Percentiles rank a stretch among this genome's conserved stretches.
phyloP scores from a whole-genome alignment of 2,113 vertebrate species.

The Solea solea region DNA sequence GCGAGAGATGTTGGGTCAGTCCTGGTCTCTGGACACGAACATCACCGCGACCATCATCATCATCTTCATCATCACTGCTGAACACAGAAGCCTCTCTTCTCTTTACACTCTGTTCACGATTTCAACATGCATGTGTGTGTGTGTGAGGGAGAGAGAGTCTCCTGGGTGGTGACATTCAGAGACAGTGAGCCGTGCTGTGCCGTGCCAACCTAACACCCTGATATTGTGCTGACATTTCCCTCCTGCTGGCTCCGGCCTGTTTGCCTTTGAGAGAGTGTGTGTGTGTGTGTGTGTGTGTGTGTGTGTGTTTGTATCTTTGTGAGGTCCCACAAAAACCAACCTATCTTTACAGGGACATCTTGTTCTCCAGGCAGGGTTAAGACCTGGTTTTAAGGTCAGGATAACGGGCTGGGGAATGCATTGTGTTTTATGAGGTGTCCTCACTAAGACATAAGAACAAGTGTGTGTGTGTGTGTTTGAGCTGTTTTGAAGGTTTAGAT shows the following conservation, averaged over 20 bases:
- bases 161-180: conserved; percentile 74
- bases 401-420: too few species aligned
- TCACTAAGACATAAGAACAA: too few species aligned
- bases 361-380: too few species aligned
- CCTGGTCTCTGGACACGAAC: conserved; percentile 8
- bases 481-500: too few species aligned
- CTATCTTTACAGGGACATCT: too few species aligned
- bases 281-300: conserved; percentile 10
- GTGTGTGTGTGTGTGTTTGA: too few species aligned
- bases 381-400: too few species aligned
- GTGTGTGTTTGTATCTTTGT: conserved; percentile 3
- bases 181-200: conserved; percentile 33
- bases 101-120: conserved; percentile 4
- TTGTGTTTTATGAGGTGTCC: too few species aligned
- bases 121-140: conserved; percentile 11
- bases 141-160: conserved; percentile 37
- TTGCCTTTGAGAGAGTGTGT: conserved; percentile 18
- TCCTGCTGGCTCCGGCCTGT: conserved; percentile 45
- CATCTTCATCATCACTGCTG: neutral
- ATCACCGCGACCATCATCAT: too few species aligned
- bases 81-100: conserved; percentile 10
- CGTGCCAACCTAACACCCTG: conserved; percentile 56
- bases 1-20: conserved; percentile 10
- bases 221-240: conserved; percentile 74
- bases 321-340: too few species aligned